Conservation (phyloP, 1,140 invertebrate genomes). For the Drosophila sturtevanti region DNA sequence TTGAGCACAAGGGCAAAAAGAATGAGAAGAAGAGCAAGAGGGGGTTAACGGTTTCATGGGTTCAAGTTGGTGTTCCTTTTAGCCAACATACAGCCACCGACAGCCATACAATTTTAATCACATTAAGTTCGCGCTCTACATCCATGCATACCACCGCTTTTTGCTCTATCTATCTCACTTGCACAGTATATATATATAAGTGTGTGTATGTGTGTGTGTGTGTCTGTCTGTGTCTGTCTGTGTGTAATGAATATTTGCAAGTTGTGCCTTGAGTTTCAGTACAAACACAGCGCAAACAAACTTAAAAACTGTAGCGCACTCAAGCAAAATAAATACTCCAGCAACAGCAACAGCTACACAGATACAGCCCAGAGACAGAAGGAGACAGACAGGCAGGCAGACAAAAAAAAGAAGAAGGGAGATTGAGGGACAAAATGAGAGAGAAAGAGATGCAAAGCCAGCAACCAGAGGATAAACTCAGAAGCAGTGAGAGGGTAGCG, state of each 20-base stretch:
- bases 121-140: constrained; percentile 68
- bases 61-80: constrained; percentile 20
- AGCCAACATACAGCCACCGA: constrained; percentile 44
- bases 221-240: constrained; percentile 43
- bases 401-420: background rate
- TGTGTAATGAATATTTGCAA: constrained; percentile 80
- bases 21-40: background rate
- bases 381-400: background rate
- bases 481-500: background rate
- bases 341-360: constrained; percentile 58
- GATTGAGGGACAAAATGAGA: no score
- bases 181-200: background rate
- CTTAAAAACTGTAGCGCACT: constrained; percentile 79
- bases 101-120: constrained; percentile 80
- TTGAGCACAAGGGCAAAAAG: no score
- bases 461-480: no score
- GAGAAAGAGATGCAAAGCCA: background rate
- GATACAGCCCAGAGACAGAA: constrained; percentile 12
- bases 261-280: constrained; percentile 68
- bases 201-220: constrained; percentile 22
- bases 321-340: constrained; percentile 78
- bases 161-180: background rate
- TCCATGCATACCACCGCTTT: background rate
- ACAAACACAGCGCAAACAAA: constrained; percentile 73
- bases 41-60: background rate